These are phyloP conservation scores for Crepidodera aurea DNA, from an alignment of 2,888 invertebrate species.

Conservation along the genomic window DNA sequence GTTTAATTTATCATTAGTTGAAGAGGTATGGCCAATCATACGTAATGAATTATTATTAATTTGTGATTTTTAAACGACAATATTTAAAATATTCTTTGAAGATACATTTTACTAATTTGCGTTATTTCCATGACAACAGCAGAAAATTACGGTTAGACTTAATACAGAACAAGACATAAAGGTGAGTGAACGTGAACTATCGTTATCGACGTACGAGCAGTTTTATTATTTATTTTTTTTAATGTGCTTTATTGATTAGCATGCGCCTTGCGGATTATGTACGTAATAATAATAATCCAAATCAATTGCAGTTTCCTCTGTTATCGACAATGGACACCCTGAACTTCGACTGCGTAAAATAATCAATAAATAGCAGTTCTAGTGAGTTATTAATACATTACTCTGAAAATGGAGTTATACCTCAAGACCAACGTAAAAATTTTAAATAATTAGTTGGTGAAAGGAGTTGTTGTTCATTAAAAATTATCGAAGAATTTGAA, in stretches of 20 bases:
- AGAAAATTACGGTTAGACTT: conserved; percentile 10
- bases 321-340: conserved; percentile 40
- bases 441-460: conserved; percentile 24
- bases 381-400: conserved; percentile 45
- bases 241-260: conserved; percentile 36
- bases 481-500: conserved; percentile 44
- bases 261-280: conserved; percentile 37
- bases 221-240: conserved; percentile 26
- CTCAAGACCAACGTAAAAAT: conserved; percentile 32
- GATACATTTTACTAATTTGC: no score
- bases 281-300: conserved; percentile 30
- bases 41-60: no score
- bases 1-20: no score
- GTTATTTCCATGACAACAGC: conserved; percentile 32
- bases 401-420: conserved; percentile 43
- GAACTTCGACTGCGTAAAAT: conserved; percentile 40
- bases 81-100: no score
- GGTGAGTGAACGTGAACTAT: neutral
- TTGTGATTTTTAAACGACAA: no score
- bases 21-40: no score
- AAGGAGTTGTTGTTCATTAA: conserved; percentile 18
- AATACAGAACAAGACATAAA: neutral
- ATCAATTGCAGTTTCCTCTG: conserved; percentile 42
- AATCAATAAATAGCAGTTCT: conserved; percentile 45
- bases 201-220: conserved; percentile 1